Percentiles rank a stretch among this genome's conserved stretches.
phyloP scores from a whole-genome alignment of 2,888 invertebrate genomes.

The Orchesellides sinensis region DNA sequence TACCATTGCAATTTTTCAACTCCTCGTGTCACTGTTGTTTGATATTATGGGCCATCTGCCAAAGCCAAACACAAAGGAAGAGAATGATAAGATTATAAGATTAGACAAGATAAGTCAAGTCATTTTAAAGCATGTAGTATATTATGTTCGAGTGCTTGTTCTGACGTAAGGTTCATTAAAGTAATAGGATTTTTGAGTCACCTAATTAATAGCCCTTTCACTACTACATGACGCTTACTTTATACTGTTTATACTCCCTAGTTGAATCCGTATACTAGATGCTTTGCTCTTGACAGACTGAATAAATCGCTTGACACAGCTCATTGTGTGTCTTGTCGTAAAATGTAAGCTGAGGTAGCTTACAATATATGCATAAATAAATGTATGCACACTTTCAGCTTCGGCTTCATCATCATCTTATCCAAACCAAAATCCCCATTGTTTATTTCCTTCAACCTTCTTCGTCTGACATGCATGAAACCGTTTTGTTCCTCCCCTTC shows the following conservation, averaged over 20 bases:
- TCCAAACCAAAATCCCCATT: not conserved
- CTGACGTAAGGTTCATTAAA: slow-evolving; percentile 8
- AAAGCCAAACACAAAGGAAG: too few relatives aligned
- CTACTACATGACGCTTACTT: slow-evolving; percentile 16
- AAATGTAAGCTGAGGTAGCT: not conserved
- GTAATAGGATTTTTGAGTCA: slow-evolving; percentile 8
- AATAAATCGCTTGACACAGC: not conserved
- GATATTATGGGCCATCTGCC: not conserved
- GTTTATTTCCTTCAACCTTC: not conserved
- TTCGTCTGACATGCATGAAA: not conserved
- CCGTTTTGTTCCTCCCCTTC: not conserved
- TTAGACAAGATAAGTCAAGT: too few relatives aligned
- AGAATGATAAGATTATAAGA: too few relatives aligned
- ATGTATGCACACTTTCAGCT: too few relatives aligned
- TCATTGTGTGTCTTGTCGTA: not conserved
- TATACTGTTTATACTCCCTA: not conserved
- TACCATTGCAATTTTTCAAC: too few relatives aligned
- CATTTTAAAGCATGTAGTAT: too few relatives aligned
- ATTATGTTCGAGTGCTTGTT: too few relatives aligned
- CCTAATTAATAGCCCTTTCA: slow-evolving; percentile 26
- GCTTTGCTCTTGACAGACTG: too few relatives aligned
- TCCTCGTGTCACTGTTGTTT: not conserved
- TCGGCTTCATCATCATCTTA: too few relatives aligned
- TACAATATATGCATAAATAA: not conserved
- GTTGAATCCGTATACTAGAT: not conserved